Conservation (phyloP, 2,888 invertebrate species). For the Thysanoteuthis rhombus region DNA sequence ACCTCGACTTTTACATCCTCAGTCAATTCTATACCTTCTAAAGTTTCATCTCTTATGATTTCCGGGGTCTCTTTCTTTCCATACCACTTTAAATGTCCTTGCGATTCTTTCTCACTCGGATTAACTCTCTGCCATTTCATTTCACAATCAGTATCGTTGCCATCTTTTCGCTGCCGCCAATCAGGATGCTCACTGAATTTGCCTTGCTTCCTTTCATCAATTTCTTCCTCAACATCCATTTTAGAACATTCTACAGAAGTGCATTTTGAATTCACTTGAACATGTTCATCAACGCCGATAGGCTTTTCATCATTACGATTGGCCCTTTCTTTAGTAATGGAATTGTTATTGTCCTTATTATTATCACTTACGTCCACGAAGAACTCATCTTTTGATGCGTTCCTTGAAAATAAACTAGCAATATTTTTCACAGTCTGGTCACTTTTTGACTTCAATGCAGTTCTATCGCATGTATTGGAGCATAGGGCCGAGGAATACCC, state of each 20-base stretch:
- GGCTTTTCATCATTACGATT: background rate
- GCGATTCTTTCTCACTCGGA: background rate
- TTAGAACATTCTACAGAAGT: background rate
- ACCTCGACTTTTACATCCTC: background rate
- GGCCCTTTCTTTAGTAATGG: background rate
- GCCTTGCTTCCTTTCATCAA: background rate
- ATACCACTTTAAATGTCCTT: background rate
- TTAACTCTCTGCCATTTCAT: background rate
- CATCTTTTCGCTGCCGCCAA: background rate
- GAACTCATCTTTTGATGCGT: background rate
- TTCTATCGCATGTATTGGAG: background rate
- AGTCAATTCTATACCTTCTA: background rate
- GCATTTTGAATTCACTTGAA: background rate
- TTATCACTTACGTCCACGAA: background rate
- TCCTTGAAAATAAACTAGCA: background rate
- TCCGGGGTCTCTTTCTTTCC: background rate
- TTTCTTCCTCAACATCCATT: background rate
- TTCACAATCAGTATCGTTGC: background rate
- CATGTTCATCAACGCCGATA: background rate
- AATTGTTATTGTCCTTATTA: background rate
- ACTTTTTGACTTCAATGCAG: background rate
- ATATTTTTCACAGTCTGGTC: background rate
- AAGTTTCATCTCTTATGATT: background rate
- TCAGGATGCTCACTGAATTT: background rate
- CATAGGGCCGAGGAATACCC: background rate